Evolutionary conservation across 2,888 invertebrate genomes (phyloP), one percentile per base, ranked within the genome.

Genomic region (Drosophila mercatorum): DNA sequence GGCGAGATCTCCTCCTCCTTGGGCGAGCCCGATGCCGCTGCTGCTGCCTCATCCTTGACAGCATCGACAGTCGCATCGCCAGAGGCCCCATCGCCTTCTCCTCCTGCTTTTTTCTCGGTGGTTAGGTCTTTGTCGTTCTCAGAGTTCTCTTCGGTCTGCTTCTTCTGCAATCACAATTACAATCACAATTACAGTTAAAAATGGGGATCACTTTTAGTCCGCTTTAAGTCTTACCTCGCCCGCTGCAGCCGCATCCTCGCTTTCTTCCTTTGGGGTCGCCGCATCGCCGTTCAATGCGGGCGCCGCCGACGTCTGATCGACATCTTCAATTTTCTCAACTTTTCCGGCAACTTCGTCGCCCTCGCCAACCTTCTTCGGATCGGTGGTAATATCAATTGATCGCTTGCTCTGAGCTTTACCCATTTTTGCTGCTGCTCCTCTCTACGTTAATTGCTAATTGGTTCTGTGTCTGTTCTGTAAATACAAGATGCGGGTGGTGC

Each of bases 351-450:
- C 94, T 86, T 95, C 95, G 59, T 93, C 94, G 62, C 91, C 90
- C 56, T 91, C 90, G 56, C 80, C 92, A 94, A 94, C 92, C 93
- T 95, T 95, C 68, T 91, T 91, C 66, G 90, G 85, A 89, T 95
- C 95, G 93, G 96, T 96, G 89, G 95, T 95, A 93, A 97, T 97
- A 93, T 97, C 97, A 93, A 97, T 96, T 91, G 97, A 97, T 94
- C 96, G 95, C 94, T 96, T 97, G 94, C 97, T 97, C 94, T 96
- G 96, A 94, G 95, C 95, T 93, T 95, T 96, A 94, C 97, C 97
- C 97, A 97, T 97, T 93, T 78, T 67, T 79, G 62, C 56, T 78
- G 72, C 57, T 84, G 68, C 22, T 22, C 22, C 22, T 22, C 79
- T 80, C 62, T 40, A 26, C 53, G 64, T 69, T 86, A 79, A 93